Evolutionary conservation across 2,888 invertebrate species (phyloP).

Genomic region (Branchipolynoe longqiensis): DNA sequence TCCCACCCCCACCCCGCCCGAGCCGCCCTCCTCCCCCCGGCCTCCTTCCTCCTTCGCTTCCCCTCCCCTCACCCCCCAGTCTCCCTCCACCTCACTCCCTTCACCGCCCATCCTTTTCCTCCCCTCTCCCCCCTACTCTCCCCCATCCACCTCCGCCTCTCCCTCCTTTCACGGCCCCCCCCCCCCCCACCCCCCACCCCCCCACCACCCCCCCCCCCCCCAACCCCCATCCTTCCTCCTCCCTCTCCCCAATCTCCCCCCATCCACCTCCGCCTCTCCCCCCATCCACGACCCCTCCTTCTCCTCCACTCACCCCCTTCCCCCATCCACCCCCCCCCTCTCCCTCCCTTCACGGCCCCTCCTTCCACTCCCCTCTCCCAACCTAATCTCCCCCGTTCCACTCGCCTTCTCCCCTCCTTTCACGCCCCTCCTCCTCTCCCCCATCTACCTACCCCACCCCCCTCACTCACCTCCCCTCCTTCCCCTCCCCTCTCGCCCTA

Average conservation of each 20-base stretch:
- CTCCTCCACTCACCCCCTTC: neutral
- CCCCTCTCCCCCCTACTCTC: too few relatives aligned
- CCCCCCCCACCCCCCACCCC: too few relatives aligned
- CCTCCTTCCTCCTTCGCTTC: too few relatives aligned
- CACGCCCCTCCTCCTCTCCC: neutral
- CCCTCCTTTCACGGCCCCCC: too few relatives aligned
- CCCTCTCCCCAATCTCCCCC: neutral
- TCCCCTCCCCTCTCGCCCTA: neutral
- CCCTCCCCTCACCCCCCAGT: neutral
- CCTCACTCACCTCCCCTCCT: neutral
- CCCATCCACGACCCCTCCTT: neutral
- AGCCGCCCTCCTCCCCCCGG: neutral
- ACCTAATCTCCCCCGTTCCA: neutral
- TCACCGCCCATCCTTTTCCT: neutral
- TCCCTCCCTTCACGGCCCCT: too few relatives aligned
- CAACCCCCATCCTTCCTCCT: neutral
- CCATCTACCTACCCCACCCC: neutral
- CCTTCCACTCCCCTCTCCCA: too few relatives aligned
- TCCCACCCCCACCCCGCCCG: neutral
- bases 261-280: neutral
- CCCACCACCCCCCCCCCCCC: neutral
- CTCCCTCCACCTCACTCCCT: neutral
- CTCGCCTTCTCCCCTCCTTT: neutral
- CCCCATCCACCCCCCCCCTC: too few relatives aligned
- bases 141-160: too few relatives aligned